Evolutionary conservation across 1,140 invertebrate species (phyloP).

Genomic region (Drosophila athabasca): DNA sequence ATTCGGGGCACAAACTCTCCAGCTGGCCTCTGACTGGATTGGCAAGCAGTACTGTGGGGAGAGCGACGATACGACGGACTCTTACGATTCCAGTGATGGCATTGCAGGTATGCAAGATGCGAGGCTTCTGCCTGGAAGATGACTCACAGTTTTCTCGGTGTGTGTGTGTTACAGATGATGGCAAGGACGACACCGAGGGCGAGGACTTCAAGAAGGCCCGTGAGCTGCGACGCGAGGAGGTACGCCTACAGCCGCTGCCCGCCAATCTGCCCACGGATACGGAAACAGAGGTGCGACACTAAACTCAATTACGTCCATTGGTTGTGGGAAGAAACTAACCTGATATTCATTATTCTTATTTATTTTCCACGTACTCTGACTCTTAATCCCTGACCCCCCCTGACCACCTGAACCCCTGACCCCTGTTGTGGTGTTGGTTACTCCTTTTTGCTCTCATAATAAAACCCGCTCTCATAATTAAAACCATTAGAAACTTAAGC

Average conservation of each 20-base stretch:
- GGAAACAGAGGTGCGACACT: conserved; percentile 88
- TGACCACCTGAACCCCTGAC: conserved; percentile 35
- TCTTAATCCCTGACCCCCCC: conserved; percentile 32
- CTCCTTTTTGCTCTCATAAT: conserved; percentile 8
- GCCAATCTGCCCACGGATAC: conserved; percentile 87
- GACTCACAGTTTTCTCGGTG: neutral
- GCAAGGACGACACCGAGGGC: conserved; percentile 89
- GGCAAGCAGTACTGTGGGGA: conserved; percentile 83
- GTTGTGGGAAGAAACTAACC: conserved; percentile 64
- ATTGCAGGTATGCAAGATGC: conserved; percentile 58
- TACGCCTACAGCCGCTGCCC: conserved; percentile 87
- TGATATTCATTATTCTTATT: conserved; percentile 50
- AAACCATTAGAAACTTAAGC: conserved; percentile 45
- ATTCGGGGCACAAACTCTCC: conserved; percentile 81
- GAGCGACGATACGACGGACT: conserved; percentile 78
- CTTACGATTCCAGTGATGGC: conserved; percentile 82
- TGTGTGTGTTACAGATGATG: conserved; percentile 83
- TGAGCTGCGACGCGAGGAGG: conserved; percentile 88
- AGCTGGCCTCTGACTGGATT: conserved; percentile 83
- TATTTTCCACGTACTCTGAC: conserved; percentile 54
- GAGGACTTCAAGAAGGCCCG: conserved; percentile 88
- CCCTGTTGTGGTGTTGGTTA: conserved; percentile 71
- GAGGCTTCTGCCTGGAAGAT: neutral
- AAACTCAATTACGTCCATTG: conserved; percentile 1
- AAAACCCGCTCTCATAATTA: neutral